Evolutionary conservation across 92 coral and sea anemone genomes (phyloP).

Genomic region (Porites lobata): DNA sequence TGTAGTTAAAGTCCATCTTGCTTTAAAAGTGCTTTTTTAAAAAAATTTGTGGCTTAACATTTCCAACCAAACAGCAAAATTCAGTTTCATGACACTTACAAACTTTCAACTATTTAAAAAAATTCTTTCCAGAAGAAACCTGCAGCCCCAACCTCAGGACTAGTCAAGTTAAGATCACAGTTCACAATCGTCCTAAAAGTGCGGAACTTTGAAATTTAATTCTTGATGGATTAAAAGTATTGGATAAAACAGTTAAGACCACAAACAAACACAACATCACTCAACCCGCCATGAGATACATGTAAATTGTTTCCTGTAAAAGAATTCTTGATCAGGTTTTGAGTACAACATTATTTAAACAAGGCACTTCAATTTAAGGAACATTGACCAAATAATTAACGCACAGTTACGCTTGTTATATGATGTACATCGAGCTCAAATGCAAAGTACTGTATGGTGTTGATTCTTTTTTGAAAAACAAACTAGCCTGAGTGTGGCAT

Average conservation of each 20-base stretch:
- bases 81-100: neutral
- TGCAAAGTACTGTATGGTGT: no score
- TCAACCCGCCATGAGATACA: neutral
- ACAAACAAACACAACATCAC: neutral
- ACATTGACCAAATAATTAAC: no score
- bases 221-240: neutral
- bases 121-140: no score
- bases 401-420: no score
- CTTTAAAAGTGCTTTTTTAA: no score
- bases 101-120: no score
- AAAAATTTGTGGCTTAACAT: no score
- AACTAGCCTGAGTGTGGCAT: no score
- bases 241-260: neutral
- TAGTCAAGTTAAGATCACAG: neutral
- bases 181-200: neutral
- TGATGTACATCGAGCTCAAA: no score
- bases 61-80: neutral
- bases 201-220: neutral
- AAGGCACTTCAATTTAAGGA: no score
- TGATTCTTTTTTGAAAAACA: no score
- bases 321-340: neutral
- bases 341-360: neutral
- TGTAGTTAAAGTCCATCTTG: no score
- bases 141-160: neutral
- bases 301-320: conserved; percentile 10